Evolutionary conservation across 2,113 vertebrate genomes (phyloP).

Genomic region (Baryphthengus martii): DNA sequence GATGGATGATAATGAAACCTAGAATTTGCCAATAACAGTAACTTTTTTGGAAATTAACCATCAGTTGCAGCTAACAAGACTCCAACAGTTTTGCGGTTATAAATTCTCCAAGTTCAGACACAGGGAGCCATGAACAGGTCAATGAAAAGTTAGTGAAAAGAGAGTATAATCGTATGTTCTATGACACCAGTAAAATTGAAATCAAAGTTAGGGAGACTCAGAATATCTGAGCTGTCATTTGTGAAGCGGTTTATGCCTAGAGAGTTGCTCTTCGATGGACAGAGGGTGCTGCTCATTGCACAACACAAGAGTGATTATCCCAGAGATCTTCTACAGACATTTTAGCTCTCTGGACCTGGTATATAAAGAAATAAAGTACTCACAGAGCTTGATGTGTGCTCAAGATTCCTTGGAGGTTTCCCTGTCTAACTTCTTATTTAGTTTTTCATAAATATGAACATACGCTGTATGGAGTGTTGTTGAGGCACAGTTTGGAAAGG

Average conservation of each 20-base stretch:
- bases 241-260: not conserved
- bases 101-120: not conserved
- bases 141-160: not conserved
- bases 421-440: conserved; percentile 22
- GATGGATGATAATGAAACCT: not conserved
- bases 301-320: conserved; percentile 19
- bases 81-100: not conserved
- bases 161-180: not conserved
- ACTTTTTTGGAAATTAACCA: not conserved
- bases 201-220: not conserved
- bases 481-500: conserved; percentile 26
- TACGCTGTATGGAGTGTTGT: not conserved
- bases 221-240: not conserved
- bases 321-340: not conserved
- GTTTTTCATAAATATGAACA: conserved; percentile 8
- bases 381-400: conserved; percentile 14
- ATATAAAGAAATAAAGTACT: conserved; percentile 35
- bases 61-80: not conserved
- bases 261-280: not conserved
- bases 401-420: conserved; percentile 35
- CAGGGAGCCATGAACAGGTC: not conserved
- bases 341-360: not conserved
- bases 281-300: not conserved
- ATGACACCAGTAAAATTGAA: not conserved
- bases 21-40: not conserved